phyloP scores from a whole-genome alignment of 2,797 vertebrate genomes.

The Megaceryle alcyon region DNA sequence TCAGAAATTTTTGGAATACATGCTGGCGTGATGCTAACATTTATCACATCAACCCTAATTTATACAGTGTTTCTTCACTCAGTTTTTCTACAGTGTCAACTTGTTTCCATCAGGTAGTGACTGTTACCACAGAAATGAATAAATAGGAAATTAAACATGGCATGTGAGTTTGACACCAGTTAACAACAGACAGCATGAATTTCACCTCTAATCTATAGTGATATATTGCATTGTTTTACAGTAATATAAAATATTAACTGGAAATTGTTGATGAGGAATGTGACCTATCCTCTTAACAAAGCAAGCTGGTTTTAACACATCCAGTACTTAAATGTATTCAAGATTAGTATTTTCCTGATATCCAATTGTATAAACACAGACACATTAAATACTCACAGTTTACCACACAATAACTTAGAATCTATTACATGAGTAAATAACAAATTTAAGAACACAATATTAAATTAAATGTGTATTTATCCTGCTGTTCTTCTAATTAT shows the following conservation, averaged over 20 bases:
- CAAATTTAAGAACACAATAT: background rate
- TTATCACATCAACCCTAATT: slow-evolving; percentile 43
- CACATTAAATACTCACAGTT: background rate
- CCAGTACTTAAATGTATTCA: background rate
- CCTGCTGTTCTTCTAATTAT: background rate
- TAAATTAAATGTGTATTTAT: background rate
- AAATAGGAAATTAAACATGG: background rate
- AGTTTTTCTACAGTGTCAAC: background rate
- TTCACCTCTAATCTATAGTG: background rate
- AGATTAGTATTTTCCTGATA: background rate
- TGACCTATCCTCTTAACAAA: background rate
- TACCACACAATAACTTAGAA: background rate
- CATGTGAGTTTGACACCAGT: background rate
- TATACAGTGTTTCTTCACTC: slow-evolving; percentile 49
- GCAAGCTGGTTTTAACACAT: background rate
- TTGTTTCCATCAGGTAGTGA: background rate
- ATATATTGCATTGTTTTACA: background rate
- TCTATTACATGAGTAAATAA: background rate
- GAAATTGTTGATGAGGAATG: background rate
- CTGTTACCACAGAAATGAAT: background rate
- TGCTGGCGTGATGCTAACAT: slow-evolving; percentile 4
- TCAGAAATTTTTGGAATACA: background rate
- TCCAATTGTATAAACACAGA: background rate
- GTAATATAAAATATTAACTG: background rate
- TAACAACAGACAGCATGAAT: background rate